A percentile compares a stretch with the other conserved stretches of the same genome.
Conservation (phyloP, 2,113 vertebrate genomes). For the Melanocharis versteri region DNA sequence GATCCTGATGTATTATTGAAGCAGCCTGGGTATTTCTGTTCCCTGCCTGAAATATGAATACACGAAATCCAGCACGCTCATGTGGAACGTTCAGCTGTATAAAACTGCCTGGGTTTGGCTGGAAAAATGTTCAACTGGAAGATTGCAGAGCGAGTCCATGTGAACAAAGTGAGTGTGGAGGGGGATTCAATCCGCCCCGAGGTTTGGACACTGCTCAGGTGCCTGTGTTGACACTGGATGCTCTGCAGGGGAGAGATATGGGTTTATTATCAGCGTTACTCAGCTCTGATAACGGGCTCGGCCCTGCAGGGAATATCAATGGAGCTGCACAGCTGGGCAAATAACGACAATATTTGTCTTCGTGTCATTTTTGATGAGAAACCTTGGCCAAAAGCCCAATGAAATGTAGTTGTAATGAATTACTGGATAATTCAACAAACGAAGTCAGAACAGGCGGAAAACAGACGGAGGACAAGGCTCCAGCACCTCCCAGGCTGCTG, state of each 20-base stretch:
- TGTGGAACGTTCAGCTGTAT: not conserved
- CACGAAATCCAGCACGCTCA: not conserved
- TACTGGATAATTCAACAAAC: not conserved
- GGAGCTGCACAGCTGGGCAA: slow-evolving; percentile 41
- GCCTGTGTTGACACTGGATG: not conserved
- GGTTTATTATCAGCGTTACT: not conserved
- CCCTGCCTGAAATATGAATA: not conserved
- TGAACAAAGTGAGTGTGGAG: not conserved
- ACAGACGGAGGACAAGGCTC: not conserved
- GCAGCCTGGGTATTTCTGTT: not conserved
- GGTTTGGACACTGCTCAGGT: not conserved
- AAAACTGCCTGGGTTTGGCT: not conserved
- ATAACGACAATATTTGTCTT: slow-evolving; percentile 42
- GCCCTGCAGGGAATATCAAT: slow-evolving; percentile 7
- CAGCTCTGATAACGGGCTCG: not conserved
- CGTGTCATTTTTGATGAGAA: not conserved
- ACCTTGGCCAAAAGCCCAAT: slow-evolving; percentile 16
- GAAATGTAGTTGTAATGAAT: slow-evolving; percentile 19
- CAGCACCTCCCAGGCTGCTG: not conserved
- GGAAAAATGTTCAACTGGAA: not conserved
- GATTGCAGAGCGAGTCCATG: not conserved
- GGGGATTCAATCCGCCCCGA: not conserved
- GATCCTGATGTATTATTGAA: slow-evolving; percentile 41
- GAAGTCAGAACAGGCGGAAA: not conserved
- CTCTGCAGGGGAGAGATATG: not conserved